These are phyloP conservation scores for Peucedramus taeniatus DNA, from an alignment of 2,113 vertebrate species.

Conservation along the genomic window DNA sequence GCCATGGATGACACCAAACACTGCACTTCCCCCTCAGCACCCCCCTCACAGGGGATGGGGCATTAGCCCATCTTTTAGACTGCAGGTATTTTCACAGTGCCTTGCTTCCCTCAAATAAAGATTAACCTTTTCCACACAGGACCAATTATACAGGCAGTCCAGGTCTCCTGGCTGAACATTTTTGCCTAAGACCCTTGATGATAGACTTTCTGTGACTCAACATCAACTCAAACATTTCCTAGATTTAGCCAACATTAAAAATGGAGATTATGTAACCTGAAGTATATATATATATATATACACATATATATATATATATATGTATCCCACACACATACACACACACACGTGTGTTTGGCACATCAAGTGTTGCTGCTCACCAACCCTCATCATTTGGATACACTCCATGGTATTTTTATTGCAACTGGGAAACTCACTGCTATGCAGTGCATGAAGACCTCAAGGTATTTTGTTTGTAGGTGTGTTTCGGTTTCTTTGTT, in stretches of 20 bases:
- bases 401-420: neutral
- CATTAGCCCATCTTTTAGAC: neutral
- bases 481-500: neutral
- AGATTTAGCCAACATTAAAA: neutral
- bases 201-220: neutral
- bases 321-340: no score
- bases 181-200: neutral
- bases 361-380: neutral
- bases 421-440: neutral
- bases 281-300: fast-evolving
- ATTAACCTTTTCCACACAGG: neutral
- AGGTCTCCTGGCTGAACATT: neutral
- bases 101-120: neutral
- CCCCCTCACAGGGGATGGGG: neutral
- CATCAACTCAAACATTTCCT: neutral
- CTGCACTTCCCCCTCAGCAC: neutral
- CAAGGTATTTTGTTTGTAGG: neutral
- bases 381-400: neutral
- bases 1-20: neutral
- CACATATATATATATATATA: fast-evolving
- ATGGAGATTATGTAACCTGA: neutral
- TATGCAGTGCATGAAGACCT: neutral
- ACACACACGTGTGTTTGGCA: no score
- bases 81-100: neutral
- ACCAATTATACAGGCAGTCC: neutral